Conservation (phyloP, 2,113 vertebrate genomes). For the Galeopterus variegatus region DNA sequence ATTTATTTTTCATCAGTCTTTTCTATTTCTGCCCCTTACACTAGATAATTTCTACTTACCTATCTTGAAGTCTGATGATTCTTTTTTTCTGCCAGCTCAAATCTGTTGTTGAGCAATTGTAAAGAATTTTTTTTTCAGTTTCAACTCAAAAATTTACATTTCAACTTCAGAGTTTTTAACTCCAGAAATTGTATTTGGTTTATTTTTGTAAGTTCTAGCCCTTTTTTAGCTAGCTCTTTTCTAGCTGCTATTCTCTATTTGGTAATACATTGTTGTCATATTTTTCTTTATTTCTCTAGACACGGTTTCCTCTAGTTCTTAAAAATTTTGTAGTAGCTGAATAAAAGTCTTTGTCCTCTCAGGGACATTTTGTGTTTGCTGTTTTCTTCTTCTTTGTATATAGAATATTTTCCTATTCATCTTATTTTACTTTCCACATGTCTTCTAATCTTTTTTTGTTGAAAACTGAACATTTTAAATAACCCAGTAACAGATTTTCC, state of each 20-base stretch:
- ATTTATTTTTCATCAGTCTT: neutral
- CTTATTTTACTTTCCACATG: neutral
- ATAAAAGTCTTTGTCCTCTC: neutral
- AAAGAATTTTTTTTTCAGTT: neutral
- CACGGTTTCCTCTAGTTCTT: neutral
- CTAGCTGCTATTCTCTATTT: neutral
- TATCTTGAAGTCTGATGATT: neutral
- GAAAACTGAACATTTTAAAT: neutral
- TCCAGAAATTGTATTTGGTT: neutral
- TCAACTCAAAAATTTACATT: neutral
- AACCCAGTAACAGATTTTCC: neutral
- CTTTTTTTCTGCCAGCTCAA: too few species aligned
- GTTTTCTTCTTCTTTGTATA: neutral
- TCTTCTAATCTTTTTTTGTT: neutral
- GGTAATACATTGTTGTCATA: neutral
- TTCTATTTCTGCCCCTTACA: neutral
- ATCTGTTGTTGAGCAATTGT: neutral
- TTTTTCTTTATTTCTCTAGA: neutral
- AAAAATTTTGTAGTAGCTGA: neutral
- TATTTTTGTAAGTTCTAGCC: neutral
- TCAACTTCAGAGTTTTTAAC: neutral
- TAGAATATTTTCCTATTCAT: neutral
- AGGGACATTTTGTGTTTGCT: neutral
- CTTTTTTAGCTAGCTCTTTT: neutral
- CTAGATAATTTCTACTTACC: neutral